Conservation (phyloP, 2,888 invertebrate species). For the Thalpophila matura region DNA sequence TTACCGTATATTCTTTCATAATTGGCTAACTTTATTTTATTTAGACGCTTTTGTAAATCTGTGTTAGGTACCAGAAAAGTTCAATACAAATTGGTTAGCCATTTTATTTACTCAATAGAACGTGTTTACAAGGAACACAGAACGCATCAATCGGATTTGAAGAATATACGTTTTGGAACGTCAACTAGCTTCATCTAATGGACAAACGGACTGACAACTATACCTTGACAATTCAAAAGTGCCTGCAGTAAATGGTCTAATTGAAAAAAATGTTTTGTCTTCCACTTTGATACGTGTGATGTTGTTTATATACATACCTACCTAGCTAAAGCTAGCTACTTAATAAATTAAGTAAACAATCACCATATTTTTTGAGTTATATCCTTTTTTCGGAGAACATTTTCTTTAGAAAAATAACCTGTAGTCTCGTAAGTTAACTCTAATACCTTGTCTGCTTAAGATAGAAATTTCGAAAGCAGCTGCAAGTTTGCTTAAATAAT, state of each 20-base stretch:
- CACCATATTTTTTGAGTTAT: background rate
- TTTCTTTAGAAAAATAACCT: background rate
- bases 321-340: too few relatives aligned
- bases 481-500: conserved; percentile 3
- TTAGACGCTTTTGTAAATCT: conserved; percentile 4
- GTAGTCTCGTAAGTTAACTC: background rate
- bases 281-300: background rate
- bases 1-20: background rate
- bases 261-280: too few relatives aligned
- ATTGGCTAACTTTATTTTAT: conserved; percentile 12
- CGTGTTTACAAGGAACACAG: conserved; percentile 27
- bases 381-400: background rate
- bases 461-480: background rate
- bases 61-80: conserved; percentile 3
- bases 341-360: background rate
- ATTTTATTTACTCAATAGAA: conserved; percentile 24
- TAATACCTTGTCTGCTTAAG: background rate
- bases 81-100: conserved; percentile 11
- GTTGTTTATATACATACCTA: conserved; percentile 10
- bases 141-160: conserved; percentile 10
- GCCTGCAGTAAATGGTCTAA: too few relatives aligned
- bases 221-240: too few relatives aligned
- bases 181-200: too few relatives aligned
- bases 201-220: too few relatives aligned
- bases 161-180: too few relatives aligned